These are phyloP conservation scores for Cassiopea xamachana DNA, from an alignment of 30 jellyfish, hydroid and myxozoan species.

Conservation along the genomic window DNA sequence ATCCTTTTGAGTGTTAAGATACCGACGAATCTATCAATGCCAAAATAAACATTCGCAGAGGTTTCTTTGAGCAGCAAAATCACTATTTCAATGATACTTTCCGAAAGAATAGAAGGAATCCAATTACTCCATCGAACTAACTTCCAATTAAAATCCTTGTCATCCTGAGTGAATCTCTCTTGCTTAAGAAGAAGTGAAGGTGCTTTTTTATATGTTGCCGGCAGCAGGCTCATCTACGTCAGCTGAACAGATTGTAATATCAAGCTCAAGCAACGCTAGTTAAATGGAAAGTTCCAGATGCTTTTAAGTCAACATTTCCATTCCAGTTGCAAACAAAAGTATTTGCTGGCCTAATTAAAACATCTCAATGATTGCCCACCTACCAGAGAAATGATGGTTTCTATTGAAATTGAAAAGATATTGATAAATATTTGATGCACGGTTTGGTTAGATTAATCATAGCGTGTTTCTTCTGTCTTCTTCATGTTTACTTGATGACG, in stretches of 20 bases:
- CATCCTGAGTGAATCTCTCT: background rate
- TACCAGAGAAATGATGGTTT: background rate
- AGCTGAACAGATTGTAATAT: background rate
- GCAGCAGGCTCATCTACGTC: background rate
- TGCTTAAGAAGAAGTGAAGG: background rate
- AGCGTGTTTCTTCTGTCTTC: too few species aligned
- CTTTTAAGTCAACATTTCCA: background rate
- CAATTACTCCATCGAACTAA: too few species aligned
- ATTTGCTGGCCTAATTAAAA: slow-evolving; percentile 23
- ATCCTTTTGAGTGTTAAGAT: background rate
- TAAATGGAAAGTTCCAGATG: background rate
- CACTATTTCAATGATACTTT: too few species aligned
- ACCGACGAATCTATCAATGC: background rate
- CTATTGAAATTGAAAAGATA: background rate
- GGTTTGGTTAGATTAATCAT: background rate
- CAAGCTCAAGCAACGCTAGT: background rate
- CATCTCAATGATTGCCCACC: slow-evolving; percentile 8
- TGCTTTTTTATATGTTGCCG: background rate
- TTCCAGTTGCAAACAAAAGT: slow-evolving; percentile 4
- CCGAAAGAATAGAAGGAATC: too few species aligned
- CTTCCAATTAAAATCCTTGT: background rate
- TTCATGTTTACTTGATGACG: too few species aligned
- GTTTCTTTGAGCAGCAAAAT: background rate
- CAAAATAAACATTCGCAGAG: background rate
- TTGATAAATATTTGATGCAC: background rate